phyloP scores from a whole-genome alignment of 2,888 invertebrate species.

The Stenolophus ochropezus region DNA sequence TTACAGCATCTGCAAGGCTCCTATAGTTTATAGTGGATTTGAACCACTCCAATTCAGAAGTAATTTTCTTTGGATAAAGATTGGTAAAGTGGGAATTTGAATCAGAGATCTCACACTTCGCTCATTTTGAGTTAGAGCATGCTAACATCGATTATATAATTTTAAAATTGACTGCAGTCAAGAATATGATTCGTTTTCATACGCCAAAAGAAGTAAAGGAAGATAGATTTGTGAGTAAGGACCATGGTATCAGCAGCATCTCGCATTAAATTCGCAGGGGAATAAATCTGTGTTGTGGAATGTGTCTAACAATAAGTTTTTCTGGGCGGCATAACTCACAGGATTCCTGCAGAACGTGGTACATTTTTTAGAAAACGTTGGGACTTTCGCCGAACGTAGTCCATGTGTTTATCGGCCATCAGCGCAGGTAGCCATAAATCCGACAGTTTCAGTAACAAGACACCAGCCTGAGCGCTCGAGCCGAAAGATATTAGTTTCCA shows the following conservation, averaged over 20 bases:
- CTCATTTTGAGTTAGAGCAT: too few species aligned
- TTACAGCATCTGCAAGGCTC: too few species aligned
- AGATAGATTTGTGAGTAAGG: too few species aligned
- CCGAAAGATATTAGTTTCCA: constrained; percentile 49
- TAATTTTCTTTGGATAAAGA: too few species aligned
- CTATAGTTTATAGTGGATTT: too few species aligned
- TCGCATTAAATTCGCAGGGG: background rate
- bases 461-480: background rate
- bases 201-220: too few species aligned
- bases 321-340: constrained; percentile 19
- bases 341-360: constrained; percentile 24
- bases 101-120: too few species aligned
- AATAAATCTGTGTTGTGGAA: background rate
- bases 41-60: too few species aligned
- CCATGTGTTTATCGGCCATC: background rate
- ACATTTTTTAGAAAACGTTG: constrained; percentile 38
- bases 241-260: background rate
- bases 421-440: constrained; percentile 46
- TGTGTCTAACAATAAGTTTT: background rate
- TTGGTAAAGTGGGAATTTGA: too few species aligned
- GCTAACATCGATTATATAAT: too few species aligned
- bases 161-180: too few species aligned
- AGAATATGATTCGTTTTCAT: too few species aligned
- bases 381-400: constrained; percentile 8
- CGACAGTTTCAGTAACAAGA: constrained; percentile 47